Percentiles rank a stretch among this genome's conserved stretches.
phyloP scores from a whole-genome alignment of 2,113 vertebrate species.

The Neotoma lepida region DNA sequence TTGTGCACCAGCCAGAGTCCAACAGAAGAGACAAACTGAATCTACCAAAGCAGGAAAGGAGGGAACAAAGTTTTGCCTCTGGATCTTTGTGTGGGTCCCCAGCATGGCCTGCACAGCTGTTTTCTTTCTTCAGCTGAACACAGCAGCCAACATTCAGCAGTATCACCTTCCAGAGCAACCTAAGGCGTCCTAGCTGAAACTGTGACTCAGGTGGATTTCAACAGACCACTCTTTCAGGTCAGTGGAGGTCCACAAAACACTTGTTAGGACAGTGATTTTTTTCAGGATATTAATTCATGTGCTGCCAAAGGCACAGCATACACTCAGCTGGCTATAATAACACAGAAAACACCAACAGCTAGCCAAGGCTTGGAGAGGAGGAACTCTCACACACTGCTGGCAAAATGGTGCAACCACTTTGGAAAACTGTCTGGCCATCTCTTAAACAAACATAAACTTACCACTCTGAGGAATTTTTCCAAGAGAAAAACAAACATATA shows the following conservation, averaged over 20 bases:
- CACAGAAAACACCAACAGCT: neutral
- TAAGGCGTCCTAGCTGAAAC: neutral
- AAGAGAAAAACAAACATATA: constrained; percentile 27
- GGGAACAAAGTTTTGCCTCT: neutral
- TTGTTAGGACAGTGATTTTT: constrained; percentile 31
- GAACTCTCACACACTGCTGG: neutral
- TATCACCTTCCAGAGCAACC: neutral
- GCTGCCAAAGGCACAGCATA: neutral
- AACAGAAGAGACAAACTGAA: constrained; percentile 46
- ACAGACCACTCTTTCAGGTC: constrained; percentile 11
- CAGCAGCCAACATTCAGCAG: neutral
- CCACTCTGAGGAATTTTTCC: constrained; percentile 27
- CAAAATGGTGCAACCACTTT: constrained; percentile 39
- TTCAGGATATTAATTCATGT: neutral
- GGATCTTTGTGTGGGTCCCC: neutral
- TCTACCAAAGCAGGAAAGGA: neutral
- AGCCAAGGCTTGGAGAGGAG: neutral
- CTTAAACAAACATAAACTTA: constrained; percentile 53
- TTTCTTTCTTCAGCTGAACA: constrained; percentile 34
- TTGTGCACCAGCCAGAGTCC: constrained; percentile 31
- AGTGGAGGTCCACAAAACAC: constrained; percentile 31
- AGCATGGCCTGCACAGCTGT: neutral
- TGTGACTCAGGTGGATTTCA: neutral
- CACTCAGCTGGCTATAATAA: neutral
- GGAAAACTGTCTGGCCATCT: constrained; percentile 44